phyloP scores from a whole-genome alignment of 2,797 vertebrate species.

The Euthynnus affinis region DNA sequence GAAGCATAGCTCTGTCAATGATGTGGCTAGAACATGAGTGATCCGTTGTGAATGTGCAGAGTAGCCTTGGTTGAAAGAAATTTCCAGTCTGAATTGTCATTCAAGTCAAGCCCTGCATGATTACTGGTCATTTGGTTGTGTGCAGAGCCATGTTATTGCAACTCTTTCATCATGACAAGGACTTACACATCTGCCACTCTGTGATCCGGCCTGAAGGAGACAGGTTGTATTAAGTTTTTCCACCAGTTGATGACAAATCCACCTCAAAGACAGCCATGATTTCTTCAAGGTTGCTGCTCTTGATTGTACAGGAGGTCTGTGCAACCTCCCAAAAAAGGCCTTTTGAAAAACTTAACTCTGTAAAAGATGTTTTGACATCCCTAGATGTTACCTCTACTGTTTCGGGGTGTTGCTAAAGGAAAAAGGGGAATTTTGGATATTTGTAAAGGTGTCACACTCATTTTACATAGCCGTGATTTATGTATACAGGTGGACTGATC shows the following conservation, averaged over 20 bases:
- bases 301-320: slow-evolving; percentile 5
- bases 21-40: neutral
- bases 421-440: slow-evolving; percentile 32
- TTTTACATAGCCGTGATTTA: slow-evolving; percentile 20
- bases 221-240: slow-evolving; percentile 18
- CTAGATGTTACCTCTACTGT: slow-evolving; percentile 18
- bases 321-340: neutral
- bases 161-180: slow-evolving; percentile 35
- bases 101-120: neutral
- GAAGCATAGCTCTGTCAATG: neutral
- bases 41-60: slow-evolving; percentile 18
- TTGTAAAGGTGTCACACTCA: slow-evolving; percentile 21
- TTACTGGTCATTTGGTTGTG: slow-evolving; percentile 20
- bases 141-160: slow-evolving; percentile 23
- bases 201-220: slow-evolving; percentile 8
- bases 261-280: slow-evolving; percentile 26
- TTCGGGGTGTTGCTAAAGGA: slow-evolving; percentile 22
- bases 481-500: slow-evolving; percentile 14
- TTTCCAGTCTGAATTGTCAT: slow-evolving; percentile 7
- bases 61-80: neutral
- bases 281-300: slow-evolving; percentile 19
- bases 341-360: neutral
- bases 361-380: slow-evolving; percentile 21
- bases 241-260: slow-evolving; percentile 43
- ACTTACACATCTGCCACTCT: slow-evolving; percentile 21